Evolutionary conservation across 2,888 invertebrate species (phyloP).

Genomic region (Xylota sylvarum): DNA sequence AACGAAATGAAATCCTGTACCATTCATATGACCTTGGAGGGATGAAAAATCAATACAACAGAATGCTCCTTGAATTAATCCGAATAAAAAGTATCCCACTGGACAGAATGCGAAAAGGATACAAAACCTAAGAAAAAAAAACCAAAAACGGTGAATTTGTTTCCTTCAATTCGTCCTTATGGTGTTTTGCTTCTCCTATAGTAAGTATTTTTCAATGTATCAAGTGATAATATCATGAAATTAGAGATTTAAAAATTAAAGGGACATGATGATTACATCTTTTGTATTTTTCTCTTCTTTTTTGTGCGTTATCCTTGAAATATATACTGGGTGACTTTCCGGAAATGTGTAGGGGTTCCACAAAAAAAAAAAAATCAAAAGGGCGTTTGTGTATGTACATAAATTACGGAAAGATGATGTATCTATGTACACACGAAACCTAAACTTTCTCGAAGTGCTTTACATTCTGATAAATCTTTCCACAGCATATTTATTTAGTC

Average conservation of each 20-base stretch:
- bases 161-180: neutral
- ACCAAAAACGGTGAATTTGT: neutral
- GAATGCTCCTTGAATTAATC: constrained; percentile 15
- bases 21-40: constrained; percentile 41
- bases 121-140: neutral
- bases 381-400: constrained; percentile 4
- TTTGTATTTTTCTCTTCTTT: neutral
- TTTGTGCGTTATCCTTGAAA: neutral
- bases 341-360: neutral
- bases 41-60: constrained; percentile 33
- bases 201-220: neutral
- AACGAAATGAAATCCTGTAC: constrained; percentile 28
- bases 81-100: neutral
- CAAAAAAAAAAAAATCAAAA: neutral
- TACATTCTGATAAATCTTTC: neutral
- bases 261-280: neutral
- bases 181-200: neutral
- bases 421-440: neutral
- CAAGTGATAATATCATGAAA: neutral
- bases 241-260: constrained; percentile 7
- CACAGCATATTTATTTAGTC: neutral
- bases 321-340: neutral
- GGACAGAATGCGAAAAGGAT: constrained; percentile 31
- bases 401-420: neutral
- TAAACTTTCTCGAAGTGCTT: neutral